phyloP scores from a whole-genome alignment of 2,797 vertebrate species.

The Catostomus latipinnis region DNA sequence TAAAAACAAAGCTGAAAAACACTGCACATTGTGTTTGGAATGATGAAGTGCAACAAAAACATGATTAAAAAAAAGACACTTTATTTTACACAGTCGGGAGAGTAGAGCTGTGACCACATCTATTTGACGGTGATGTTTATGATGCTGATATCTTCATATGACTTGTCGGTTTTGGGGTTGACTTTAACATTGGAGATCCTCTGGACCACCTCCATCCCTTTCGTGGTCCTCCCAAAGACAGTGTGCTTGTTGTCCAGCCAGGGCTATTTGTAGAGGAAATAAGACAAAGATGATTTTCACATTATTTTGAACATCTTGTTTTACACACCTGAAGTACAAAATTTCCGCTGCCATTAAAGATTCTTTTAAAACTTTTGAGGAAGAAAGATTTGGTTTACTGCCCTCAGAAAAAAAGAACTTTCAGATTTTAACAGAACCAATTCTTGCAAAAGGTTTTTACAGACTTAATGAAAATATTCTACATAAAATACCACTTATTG shows the following conservation, averaged over 20 bases:
- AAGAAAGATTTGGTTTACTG: no score
- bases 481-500: no score
- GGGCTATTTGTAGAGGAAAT: conserved; percentile 76
- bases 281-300: not conserved
- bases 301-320: no score
- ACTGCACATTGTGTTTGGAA: conserved; percentile 1
- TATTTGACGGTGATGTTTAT: conserved; percentile 98
- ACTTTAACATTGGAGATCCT: conserved; percentile 97
- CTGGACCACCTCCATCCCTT: conserved; percentile 99
- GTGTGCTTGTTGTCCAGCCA: conserved; percentile 99
- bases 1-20: conserved; percentile 70
- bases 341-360: no score
- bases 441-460: no score
- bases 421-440: no score
- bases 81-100: conserved; percentile 59
- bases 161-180: conserved; percentile 98
- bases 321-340: no score
- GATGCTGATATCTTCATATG: conserved; percentile 97
- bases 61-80: conserved; percentile 51
- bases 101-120: conserved; percentile 26
- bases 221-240: conserved; percentile 92
- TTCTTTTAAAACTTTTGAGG: no score
- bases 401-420: no score
- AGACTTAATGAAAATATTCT: no score
- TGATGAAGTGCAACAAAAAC: not conserved